A percentile compares a stretch with the other conserved stretches of the same genome.
Evolutionary conservation across 2,113 vertebrate species (phyloP).

Genomic region (Regulus satrapa): DNA sequence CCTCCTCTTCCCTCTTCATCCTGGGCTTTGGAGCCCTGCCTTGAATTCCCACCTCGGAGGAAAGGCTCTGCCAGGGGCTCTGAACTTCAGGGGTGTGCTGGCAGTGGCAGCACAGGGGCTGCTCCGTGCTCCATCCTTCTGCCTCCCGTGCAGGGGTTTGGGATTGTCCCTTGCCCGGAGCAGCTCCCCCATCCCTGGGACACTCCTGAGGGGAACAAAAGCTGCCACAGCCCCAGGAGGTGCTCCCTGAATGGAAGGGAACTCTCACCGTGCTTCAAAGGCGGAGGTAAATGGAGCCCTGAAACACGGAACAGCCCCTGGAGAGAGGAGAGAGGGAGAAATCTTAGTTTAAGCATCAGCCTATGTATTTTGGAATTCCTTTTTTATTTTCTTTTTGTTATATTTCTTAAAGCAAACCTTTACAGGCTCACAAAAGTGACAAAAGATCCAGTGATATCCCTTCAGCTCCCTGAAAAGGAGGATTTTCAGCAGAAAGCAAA

Average conservation of each 20-base stretch:
- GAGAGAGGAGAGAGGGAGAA: not conserved
- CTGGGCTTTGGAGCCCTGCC: not conserved
- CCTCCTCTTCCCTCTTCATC: not conserved
- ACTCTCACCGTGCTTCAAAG: not conserved
- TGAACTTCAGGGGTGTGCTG: not conserved
- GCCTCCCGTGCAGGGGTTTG: not conserved
- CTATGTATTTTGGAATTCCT: not conserved
- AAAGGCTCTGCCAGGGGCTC: not conserved
- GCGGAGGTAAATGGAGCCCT: not conserved
- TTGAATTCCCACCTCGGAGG: no score
- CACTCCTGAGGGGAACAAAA: not conserved
- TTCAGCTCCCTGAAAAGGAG: not conserved
- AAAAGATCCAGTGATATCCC: not conserved
- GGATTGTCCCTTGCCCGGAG: not conserved
- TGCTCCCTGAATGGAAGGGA: not conserved
- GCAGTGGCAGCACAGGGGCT: not conserved
- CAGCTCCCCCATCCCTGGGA: not conserved
- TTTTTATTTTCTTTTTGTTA: not conserved
- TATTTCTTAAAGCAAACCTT: not conserved
- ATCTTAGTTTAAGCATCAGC: not conserved
- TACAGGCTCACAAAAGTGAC: not conserved
- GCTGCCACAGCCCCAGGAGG: not conserved
- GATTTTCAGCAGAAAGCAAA: conserved; percentile 9
- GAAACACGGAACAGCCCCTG: not conserved
- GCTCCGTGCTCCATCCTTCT: not conserved